Conservation (phyloP, 2,113 vertebrate species). For the Oxygymnocypris stewartii region DNA sequence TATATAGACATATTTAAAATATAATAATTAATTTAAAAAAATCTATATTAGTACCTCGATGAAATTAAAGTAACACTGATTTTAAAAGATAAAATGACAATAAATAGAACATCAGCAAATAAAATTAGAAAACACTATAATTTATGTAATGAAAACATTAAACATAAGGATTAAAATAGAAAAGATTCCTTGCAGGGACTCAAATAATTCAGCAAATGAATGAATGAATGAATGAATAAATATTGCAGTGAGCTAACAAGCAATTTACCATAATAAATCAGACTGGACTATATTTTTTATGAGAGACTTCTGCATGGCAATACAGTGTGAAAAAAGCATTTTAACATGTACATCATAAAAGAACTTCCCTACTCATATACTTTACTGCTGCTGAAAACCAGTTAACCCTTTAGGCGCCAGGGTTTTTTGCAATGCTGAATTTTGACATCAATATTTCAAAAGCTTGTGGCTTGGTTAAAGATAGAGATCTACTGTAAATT, state of each 20-base stretch:
- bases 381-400: not conserved
- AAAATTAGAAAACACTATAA: not conserved
- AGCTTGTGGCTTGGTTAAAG: no score
- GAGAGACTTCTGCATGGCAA: not conserved
- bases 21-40: no score
- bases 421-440: no score
- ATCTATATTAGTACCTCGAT: not conserved
- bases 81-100: no score
- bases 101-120: no score
- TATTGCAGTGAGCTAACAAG: not conserved
- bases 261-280: not conserved
- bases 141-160: not conserved
- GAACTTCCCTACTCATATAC: not conserved
- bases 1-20: no score
- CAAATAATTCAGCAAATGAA: not conserved
- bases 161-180: not conserved
- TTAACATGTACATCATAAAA: not conserved
- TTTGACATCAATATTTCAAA: no score
- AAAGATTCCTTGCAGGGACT: not conserved
- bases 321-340: not conserved
- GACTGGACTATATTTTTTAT: not conserved
- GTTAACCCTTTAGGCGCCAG: no score
- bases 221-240: no score
- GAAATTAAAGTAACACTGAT: no score
- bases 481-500: no score